A percentile compares a stretch with the other conserved stretches of the same genome.
These are phyloP conservation scores for Platygyra sinensis DNA, from an alignment of 64 coral and sea anemone species.

Conservation along the genomic window DNA sequence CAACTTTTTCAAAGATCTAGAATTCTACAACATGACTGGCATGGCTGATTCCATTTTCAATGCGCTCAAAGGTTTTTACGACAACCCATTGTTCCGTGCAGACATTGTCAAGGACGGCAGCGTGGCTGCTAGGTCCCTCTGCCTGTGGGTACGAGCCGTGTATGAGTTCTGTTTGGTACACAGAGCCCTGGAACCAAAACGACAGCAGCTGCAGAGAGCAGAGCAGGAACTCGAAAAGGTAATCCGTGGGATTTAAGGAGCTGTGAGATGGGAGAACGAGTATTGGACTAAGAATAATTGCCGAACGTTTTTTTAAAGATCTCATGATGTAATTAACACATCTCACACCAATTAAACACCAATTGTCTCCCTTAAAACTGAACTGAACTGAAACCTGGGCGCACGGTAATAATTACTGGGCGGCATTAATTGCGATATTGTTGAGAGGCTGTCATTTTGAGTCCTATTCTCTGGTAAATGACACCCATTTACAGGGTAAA, in stretches of 20 bases:
- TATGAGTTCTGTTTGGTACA: slow-evolving; percentile 89
- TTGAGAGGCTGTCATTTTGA: too few species aligned
- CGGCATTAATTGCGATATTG: too few species aligned
- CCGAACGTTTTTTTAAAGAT: too few species aligned
- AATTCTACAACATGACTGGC: slow-evolving; percentile 83
- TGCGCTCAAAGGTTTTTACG: slow-evolving; percentile 64
- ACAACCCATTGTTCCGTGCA: slow-evolving; percentile 74
- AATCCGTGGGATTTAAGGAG: not conserved
- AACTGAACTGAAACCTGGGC: too few species aligned
- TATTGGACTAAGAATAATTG: too few species aligned
- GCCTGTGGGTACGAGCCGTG: slow-evolving; percentile 94
- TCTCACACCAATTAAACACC: too few species aligned
- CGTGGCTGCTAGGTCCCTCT: slow-evolving; percentile 77
- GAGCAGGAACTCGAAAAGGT: slow-evolving; percentile 82
- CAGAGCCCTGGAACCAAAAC: slow-evolving; percentile 79
- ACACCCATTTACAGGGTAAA: too few species aligned
- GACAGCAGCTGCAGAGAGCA: slow-evolving; percentile 58
- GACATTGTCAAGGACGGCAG: slow-evolving; percentile 87
- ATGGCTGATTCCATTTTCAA: slow-evolving; percentile 80
- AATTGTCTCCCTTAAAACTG: too few species aligned
- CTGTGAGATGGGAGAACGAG: too few species aligned
- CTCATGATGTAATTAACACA: too few species aligned
- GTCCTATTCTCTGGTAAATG: too few species aligned
- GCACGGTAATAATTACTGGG: too few species aligned
- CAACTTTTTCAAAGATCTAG: slow-evolving; percentile 96